These are phyloP conservation scores for Montifringilla adamsi DNA, from an alignment of 2,113 vertebrate genomes.

Conservation along the genomic window DNA sequence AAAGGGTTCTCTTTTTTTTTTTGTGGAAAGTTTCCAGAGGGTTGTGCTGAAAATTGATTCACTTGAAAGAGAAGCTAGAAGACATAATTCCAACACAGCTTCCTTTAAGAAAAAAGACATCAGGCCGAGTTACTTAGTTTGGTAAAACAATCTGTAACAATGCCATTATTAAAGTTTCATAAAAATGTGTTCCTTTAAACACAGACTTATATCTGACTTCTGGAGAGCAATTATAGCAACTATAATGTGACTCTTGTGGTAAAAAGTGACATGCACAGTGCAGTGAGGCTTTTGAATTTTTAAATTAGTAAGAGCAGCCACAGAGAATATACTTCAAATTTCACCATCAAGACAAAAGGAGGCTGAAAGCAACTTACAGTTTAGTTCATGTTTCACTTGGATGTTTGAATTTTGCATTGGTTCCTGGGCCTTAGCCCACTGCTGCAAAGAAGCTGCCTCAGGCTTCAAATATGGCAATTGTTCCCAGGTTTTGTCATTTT, in stretches of 20 bases:
- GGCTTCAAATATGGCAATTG: not conserved
- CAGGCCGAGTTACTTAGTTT: constrained; percentile 7
- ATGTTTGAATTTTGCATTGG: constrained; percentile 4
- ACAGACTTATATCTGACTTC: constrained; percentile 52
- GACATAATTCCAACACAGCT: not conserved
- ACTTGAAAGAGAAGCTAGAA: not conserved
- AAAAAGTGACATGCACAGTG: constrained; percentile 47
- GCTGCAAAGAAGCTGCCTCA: not conserved
- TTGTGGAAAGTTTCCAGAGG: not conserved
- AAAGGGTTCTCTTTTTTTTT: not conserved
- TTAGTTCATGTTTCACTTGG: not conserved
- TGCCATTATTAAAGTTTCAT: constrained; percentile 47
- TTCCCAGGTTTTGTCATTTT: not conserved
- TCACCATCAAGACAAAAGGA: not conserved
- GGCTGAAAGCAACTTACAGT: not conserved
- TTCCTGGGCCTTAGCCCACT: not conserved
- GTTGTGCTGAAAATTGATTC: not conserved
- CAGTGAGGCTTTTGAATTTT: constrained; percentile 49
- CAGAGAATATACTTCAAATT: constrained; percentile 29
- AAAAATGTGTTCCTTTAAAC: constrained; percentile 59
- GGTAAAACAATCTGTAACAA: constrained; percentile 49
- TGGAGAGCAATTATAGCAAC: constrained; percentile 46
- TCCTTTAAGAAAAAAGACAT: not conserved
- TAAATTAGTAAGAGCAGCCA: constrained; percentile 35
- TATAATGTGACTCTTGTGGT: constrained; percentile 50